Conservation (phyloP, 2,888 invertebrate species). For the Cosmorhoe ocellata region DNA sequence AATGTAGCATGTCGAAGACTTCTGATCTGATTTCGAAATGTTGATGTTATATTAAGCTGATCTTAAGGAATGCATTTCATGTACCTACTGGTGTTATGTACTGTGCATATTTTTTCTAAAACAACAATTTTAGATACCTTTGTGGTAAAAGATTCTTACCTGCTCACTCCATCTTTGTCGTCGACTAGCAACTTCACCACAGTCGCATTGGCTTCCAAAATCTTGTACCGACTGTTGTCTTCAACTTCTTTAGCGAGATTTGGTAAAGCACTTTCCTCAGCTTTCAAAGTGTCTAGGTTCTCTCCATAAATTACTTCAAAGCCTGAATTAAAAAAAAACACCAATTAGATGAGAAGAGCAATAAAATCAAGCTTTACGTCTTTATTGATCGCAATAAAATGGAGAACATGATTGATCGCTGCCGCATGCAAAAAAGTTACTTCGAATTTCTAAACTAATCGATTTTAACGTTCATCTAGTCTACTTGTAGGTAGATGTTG, state of each 20-base stretch:
- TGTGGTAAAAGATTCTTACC: too few relatives aligned
- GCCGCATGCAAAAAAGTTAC: conserved; percentile 23
- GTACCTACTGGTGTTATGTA: too few relatives aligned
- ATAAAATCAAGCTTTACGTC: conserved; percentile 14
- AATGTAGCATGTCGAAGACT: conserved; percentile 78
- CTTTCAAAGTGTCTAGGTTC: conserved; percentile 35
- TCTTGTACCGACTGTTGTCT: conserved; percentile 78
- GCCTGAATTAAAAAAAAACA: conserved; percentile 43
- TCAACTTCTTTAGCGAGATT: conserved; percentile 67
- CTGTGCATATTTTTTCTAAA: too few relatives aligned
- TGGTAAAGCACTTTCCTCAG: conserved; percentile 52
- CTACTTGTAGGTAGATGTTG: background rate
- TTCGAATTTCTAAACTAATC: conserved; percentile 20
- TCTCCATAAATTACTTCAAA: conserved; percentile 48
- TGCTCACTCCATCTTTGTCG: conserved; percentile 74
- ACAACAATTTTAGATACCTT: too few relatives aligned
- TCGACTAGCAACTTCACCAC: conserved; percentile 71
- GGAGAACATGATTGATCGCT: conserved; percentile 21
- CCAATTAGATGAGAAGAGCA: conserved; percentile 10
- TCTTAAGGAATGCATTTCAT: background rate
- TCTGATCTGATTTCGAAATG: conserved; percentile 54
- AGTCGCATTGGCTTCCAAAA: conserved; percentile 73
- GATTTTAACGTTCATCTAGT: background rate
- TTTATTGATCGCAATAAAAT: conserved; percentile 17
- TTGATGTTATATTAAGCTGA: background rate